Evolutionary conservation across 1,140 invertebrate species (phyloP), one percentile per base, ranked within the genome.

Genomic region (Lasaia peninsularis): DNA sequence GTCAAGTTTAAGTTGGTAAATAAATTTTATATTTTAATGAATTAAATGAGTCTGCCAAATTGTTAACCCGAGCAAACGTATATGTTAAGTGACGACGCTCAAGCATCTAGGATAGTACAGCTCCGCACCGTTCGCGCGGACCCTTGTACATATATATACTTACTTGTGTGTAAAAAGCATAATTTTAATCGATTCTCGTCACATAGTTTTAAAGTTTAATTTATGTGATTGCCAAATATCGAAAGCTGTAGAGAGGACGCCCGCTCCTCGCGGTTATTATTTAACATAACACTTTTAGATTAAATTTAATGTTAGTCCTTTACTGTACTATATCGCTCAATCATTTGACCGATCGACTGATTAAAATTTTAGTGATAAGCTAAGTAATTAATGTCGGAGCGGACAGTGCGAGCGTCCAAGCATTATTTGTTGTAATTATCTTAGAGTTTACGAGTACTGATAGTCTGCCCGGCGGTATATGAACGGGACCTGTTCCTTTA

Each of bases 291-390:
- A 85, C 76, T 86, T 80, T 86, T 88, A 86, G 86, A 88, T 88
- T 88, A 88, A 86, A 86, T 88, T 86, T 88, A 88, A 88, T 88
- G 67, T 88, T 88, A 86, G 86, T 88, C 86, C 80, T 86, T 85
- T 88, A 86, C 83, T 88, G 80, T 88, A 86, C 75, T 85, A 83
- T 86, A 88, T 86, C 86, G 86, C 81, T 88, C 86, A 86, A 88
- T 85, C 78, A 75, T 84, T 88, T 86, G 86, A 86, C 79, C 86
- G 86, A 86, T 88, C 80, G 86, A 88, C 86, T 88, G 86, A 88
- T 86, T 88, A 88, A 86, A 88, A 88, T 86, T 86, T 86, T 88
- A 88, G 83, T 88, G 78, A 72, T 88, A 88, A 86, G 83, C 84
- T 88, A 86, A 86, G 82, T 86, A 79, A 83, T 80, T 67, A 76